Conservation (phyloP, 2,797 vertebrate species). For the Poeciliopsis paucimaculata region DNA sequence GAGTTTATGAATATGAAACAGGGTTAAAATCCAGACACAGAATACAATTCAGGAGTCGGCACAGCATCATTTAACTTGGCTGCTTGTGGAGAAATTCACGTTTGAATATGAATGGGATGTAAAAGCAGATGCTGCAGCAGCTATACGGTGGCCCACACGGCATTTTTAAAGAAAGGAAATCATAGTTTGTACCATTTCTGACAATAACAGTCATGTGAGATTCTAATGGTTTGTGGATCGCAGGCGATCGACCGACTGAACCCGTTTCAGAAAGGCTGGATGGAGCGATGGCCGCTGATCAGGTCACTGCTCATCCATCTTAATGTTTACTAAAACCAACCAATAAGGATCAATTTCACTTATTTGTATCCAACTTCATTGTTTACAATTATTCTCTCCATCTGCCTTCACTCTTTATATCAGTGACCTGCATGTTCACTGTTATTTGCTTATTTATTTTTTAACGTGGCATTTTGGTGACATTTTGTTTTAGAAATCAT, state of each 20-base stretch:
- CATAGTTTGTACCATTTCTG: conserved; percentile 13
- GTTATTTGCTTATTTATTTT: background rate
- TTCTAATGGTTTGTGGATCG: conserved; percentile 1
- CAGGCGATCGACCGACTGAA: background rate
- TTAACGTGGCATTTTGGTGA: background rate
- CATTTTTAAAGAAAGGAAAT: conserved; percentile 5
- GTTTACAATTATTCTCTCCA: background rate
- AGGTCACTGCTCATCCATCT: background rate
- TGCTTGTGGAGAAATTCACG: conserved; percentile 40
- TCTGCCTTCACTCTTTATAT: background rate
- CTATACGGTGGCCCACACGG: conserved; percentile 16
- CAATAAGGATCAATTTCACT: background rate
- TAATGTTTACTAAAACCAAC: background rate
- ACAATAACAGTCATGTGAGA: conserved; percentile 30
- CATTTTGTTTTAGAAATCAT: no score
- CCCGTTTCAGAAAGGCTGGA: background rate
- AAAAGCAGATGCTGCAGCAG: conserved; percentile 31
- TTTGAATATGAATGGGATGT: conserved; percentile 54
- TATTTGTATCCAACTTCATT: background rate
- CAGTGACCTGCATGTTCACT: background rate
- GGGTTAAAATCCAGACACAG: conserved; percentile 49
- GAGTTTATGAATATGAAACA: conserved; percentile 75
- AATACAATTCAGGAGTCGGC: conserved; percentile 36
- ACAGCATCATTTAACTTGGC: conserved; percentile 45
- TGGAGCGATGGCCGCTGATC: background rate